phyloP scores from a whole-genome alignment of 2,888 invertebrate genomes.

The Cataglyphis albicans region DNA sequence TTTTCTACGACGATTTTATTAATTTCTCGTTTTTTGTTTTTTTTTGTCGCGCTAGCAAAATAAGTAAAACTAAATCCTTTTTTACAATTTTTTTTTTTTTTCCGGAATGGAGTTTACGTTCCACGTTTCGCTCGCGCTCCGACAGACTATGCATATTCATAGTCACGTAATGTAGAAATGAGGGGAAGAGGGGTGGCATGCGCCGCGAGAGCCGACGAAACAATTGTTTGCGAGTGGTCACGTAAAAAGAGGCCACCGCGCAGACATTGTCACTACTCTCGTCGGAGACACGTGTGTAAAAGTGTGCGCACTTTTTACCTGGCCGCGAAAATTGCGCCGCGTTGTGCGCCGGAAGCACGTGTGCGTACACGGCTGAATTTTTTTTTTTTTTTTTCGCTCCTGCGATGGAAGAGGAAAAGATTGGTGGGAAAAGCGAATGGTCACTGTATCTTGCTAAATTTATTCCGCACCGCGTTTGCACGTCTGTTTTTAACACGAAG shows the following conservation, averaged over 20 bases:
- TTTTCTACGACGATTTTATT: background rate
- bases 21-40: background rate
- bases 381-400: background rate
- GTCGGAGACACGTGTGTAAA: constrained; percentile 15
- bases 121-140: constrained; percentile 12
- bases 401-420: background rate
- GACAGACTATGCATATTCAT: constrained; percentile 60
- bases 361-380: background rate
- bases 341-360: constrained; percentile 1
- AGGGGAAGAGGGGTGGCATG: background rate
- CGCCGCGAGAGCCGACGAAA: constrained; percentile 29
- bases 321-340: constrained; percentile 1
- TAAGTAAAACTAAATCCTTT: background rate
- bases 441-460: constrained; percentile 7
- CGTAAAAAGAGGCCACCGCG: constrained; percentile 59
- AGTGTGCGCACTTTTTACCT: constrained; percentile 10
- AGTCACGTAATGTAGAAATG: constrained; percentile 53
- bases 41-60: background rate
- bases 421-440: background rate
- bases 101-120: constrained; percentile 24
- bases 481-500: background rate
- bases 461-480: background rate
- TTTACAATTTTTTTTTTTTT: background rate
- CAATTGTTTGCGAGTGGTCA: constrained; percentile 55
- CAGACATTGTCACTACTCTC: constrained; percentile 42